Percentiles rank a stretch among this genome's conserved stretches.
Evolutionary conservation across 2,113 vertebrate genomes (phyloP).

Genomic region (Ancistrus triradiatus): DNA sequence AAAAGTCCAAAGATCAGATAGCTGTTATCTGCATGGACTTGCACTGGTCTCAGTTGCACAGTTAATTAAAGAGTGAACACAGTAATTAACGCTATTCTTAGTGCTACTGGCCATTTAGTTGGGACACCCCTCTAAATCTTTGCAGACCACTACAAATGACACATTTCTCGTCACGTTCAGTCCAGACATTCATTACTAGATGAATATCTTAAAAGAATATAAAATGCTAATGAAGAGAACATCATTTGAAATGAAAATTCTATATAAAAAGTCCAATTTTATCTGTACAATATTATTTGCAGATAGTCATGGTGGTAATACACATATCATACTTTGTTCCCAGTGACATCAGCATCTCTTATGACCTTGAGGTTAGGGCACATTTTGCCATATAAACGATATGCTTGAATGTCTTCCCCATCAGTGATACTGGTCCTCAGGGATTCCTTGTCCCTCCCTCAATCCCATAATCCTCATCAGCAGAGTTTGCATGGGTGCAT

Average conservation of each 20-base stretch:
- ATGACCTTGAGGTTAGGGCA: conserved; percentile 6
- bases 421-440: conserved; percentile 40
- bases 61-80: conserved; percentile 46
- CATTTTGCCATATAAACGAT: neutral
- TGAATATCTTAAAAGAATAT: neutral
- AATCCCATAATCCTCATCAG: conserved; percentile 47
- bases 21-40: conserved; percentile 41
- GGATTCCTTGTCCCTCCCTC: conserved; percentile 46
- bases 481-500: conserved; percentile 11
- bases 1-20: conserved; percentile 37
- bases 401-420: conserved; percentile 32
- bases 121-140: conserved; percentile 12
- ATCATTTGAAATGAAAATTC: neutral
- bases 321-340: neutral
- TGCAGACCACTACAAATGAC: conserved; percentile 2
- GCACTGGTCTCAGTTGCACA: conserved; percentile 34
- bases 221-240: too few species aligned
- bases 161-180: neutral
- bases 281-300: neutral
- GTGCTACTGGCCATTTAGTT: conserved; percentile 31
- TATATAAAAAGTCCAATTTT: neutral
- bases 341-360: neutral
- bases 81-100: conserved; percentile 46
- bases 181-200: neutral
- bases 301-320: neutral